Base-by-base conservation (phyloP, 2,113 vertebrate genomes). In the Corydoras sp. region DNA sequence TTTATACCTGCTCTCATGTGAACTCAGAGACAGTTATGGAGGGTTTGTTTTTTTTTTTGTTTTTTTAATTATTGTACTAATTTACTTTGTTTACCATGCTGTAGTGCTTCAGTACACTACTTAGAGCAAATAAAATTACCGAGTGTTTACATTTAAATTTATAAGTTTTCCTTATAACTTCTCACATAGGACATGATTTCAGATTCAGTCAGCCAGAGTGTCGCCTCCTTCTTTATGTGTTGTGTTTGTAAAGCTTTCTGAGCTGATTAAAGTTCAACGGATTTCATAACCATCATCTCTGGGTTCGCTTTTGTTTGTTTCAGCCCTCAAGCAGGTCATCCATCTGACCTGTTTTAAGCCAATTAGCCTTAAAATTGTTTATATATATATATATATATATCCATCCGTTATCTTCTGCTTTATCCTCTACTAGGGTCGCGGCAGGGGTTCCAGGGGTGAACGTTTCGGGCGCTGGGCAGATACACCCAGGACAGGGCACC, bases 101-200 rank as follows among this genome's bases (percentile, higher is more conserved):
- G 93, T 95, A 95, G 95, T 98, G 96, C 90, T 93, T 92, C 91
- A 93, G 92, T 91, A 94, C 94, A 95, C 95, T 95, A 96, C 94
- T 88, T 93, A 93, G 93, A 93, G 92, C 90, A 93, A 94, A 97
- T 92, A 92, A 92, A 95, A 85, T 95, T 92, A 92, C 90, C 92
- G 92, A 91, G 7, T 2, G 95, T 98, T 98, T 98, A 98, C 95
- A 96, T 95, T 96, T 93, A 90, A 92, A 93, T 95, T 87, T 86
- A 77, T 87, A 86, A 76, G 51, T 35, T 43, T 43, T 8, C 35
- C 4, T 43, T 5, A 5, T 5, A 43, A 43, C 35, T 4, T 5
- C 35, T 43, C 81, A 83, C 77, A 77, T 88, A 87, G 14, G 54
- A 14, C 54, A 3, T n/a, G 87, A 85, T 89, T 87, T 83, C 85